These are phyloP conservation scores for Xylota segnis DNA, from an alignment of 2,888 invertebrate genomes.

Conservation along the genomic window DNA sequence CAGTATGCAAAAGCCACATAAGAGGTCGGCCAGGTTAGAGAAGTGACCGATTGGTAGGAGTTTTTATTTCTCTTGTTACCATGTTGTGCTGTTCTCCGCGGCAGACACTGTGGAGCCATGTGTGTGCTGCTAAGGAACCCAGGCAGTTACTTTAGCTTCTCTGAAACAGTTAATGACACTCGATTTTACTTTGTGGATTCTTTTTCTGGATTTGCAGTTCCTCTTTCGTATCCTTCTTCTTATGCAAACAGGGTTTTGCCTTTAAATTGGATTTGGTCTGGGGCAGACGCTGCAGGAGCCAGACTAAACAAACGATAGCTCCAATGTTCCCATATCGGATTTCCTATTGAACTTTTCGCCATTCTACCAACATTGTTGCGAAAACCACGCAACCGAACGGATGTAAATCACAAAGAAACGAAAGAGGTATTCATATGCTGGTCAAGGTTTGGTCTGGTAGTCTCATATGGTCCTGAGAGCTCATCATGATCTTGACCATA, in stretches of 20 bases:
- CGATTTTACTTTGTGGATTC: constrained; percentile 49
- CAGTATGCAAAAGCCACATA: constrained; percentile 62
- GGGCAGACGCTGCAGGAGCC: constrained; percentile 9
- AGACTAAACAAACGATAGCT: constrained; percentile 57
- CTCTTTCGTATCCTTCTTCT: constrained; percentile 46
- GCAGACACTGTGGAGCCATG: constrained; percentile 73
- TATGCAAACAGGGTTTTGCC: constrained; percentile 39
- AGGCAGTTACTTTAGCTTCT: constrained; percentile 71
- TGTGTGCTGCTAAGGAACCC: constrained; percentile 40
- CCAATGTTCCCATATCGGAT: constrained; percentile 63
- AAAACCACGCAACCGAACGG: constrained; percentile 48
- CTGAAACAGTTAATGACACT: constrained; percentile 69
- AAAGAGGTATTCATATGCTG: constrained; percentile 1
- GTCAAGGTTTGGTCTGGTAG: too few relatives aligned
- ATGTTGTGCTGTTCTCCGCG: constrained; percentile 29
- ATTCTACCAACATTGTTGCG: constrained; percentile 35
- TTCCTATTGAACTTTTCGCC: constrained; percentile 65
- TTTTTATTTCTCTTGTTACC: constrained; percentile 31
- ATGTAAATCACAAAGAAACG: constrained; percentile 30
- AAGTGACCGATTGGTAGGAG: constrained; percentile 65
- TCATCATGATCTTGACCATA: too few relatives aligned
- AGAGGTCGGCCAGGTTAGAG: constrained; percentile 56
- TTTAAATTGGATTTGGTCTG: constrained; percentile 71
- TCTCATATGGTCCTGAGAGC: too few relatives aligned
- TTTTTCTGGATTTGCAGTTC: constrained; percentile 38